These are phyloP conservation scores for Chymomyza fuscimana DNA, from an alignment of 2,888 invertebrate species.

Conservation along the genomic window DNA sequence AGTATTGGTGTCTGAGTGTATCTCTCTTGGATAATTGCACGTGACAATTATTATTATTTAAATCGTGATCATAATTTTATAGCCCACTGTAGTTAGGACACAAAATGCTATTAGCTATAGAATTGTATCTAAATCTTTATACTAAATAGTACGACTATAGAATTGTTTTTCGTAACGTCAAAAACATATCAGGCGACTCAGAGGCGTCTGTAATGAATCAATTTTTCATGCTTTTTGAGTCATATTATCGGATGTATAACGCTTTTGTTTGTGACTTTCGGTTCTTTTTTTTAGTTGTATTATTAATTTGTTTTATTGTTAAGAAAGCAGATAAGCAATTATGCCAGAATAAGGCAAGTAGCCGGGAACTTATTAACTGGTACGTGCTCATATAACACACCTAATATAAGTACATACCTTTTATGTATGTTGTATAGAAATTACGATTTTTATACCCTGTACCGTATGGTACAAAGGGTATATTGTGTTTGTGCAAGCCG, in stretches of 20 bases:
- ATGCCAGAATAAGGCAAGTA: not conserved
- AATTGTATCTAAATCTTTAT: no score
- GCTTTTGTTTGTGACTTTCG: not conserved
- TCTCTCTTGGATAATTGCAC: no score
- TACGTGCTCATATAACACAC: not conserved
- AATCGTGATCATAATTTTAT: no score
- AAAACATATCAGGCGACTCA: slow-evolving; percentile 15
- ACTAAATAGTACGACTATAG: no score
- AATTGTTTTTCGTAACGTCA: not conserved
- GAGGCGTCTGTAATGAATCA: slow-evolving; percentile 17
- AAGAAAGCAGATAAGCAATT: not conserved
- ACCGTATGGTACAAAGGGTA: no score
- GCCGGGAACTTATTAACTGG: not conserved
- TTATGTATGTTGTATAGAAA: not conserved
- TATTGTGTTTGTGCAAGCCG: no score
- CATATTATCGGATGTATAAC: slow-evolving; percentile 20
- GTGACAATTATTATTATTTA: no score
- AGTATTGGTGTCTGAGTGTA: no score
- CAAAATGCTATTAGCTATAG: no score
- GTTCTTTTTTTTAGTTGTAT: not conserved
- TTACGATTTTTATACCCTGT: no score
- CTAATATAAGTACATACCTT: not conserved
- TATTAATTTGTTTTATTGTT: not conserved
- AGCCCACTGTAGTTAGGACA: no score
- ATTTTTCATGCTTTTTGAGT: slow-evolving; percentile 21